Conservation (phyloP, 2,113 vertebrate species). For the Tragelaphus imberbis region DNA sequence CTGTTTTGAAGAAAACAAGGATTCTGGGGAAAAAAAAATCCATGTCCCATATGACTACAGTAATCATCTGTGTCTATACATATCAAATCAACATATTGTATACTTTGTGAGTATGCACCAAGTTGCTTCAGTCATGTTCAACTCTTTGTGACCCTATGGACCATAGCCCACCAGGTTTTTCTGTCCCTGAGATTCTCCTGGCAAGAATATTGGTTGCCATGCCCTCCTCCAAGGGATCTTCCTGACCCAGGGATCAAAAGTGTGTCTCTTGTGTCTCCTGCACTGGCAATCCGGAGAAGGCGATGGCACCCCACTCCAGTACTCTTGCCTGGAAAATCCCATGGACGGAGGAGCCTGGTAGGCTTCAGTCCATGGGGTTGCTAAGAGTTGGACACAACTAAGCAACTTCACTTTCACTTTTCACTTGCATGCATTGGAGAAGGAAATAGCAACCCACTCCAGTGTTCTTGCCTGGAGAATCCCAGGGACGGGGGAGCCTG, state of each 20-base stretch:
- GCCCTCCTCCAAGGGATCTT: background rate
- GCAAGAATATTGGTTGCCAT: background rate
- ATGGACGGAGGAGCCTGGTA: accelerated
- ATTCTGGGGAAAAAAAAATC: background rate
- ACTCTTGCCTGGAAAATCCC: too few relatives aligned
- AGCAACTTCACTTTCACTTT: too few relatives aligned
- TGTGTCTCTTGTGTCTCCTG: background rate
- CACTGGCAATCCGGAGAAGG: background rate
- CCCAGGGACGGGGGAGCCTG: accelerated
- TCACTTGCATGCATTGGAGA: too few relatives aligned
- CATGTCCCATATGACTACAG: background rate
- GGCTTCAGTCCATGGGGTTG: too few relatives aligned
- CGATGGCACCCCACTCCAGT: too few relatives aligned
- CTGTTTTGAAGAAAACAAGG: background rate
- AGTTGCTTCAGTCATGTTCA: background rate
- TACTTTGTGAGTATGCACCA: background rate
- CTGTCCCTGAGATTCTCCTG: background rate
- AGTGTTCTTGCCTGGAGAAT: too few relatives aligned
- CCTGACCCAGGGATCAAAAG: background rate
- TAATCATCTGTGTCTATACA: background rate
- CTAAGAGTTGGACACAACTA: too few relatives aligned
- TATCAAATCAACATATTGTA: background rate
- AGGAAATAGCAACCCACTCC: too few relatives aligned
- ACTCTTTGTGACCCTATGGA: background rate
- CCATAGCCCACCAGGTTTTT: background rate